phyloP scores from a whole-genome alignment of 2,888 invertebrate species.

The Eurytoma californica region DNA sequence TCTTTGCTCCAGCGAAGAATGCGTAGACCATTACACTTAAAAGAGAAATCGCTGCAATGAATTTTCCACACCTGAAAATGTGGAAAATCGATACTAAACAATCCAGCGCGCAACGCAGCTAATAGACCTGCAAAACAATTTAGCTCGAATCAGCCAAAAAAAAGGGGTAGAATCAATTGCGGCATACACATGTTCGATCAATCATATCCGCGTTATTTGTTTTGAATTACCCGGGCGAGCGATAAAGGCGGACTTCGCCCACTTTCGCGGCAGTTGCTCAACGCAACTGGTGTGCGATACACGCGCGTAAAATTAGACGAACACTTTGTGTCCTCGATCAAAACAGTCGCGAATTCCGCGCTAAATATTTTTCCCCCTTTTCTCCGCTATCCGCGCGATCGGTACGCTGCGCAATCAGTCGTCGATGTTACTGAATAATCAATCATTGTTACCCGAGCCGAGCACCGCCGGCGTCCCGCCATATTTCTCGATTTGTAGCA shows the following conservation, averaged over 20 bases:
- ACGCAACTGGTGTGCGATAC: neutral
- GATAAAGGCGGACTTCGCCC: slow-evolving; percentile 5
- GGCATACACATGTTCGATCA: neutral
- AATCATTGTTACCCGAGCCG: slow-evolving; percentile 19
- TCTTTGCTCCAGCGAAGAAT: neutral
- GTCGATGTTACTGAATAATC: slow-evolving; percentile 4
- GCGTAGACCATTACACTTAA: slow-evolving; percentile 8
- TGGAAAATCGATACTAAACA: neutral
- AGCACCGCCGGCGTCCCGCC: no score
- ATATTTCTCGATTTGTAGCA: no score
- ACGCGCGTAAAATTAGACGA: neutral
- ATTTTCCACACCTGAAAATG: neutral
- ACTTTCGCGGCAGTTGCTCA: slow-evolving; percentile 1
- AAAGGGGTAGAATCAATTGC: neutral
- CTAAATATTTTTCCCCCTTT: neutral
- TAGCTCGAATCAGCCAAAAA: neutral
- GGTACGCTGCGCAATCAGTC: neutral
- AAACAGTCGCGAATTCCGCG: slow-evolving; percentile 12
- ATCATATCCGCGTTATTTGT: slow-evolving; percentile 24
- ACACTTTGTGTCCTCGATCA: slow-evolving; percentile 1
- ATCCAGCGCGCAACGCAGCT: neutral
- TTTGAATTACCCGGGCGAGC: slow-evolving; percentile 3
- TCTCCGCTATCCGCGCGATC: neutral
- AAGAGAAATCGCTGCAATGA: slow-evolving; percentile 36
- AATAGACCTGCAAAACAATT: neutral